Base-by-base conservation (phyloP, 2,888 invertebrate species). In the Acanthosepion esculentum region DNA sequence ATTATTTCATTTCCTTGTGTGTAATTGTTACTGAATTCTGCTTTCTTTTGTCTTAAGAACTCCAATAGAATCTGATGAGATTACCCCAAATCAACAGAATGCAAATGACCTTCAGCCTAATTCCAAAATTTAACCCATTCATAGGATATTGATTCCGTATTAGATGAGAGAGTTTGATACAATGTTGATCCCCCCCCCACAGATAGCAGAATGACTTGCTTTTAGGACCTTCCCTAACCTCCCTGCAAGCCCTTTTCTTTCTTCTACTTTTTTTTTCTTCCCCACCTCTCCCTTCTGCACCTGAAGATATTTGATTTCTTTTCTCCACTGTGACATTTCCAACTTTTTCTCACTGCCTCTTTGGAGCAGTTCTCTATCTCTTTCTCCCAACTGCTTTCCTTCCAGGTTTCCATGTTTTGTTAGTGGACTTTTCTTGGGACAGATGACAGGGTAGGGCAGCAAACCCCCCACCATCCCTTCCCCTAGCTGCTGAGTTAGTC, bases 381-480 rank as follows among this genome's bases (percentile, higher is more conserved):
- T 64, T 64, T 59, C 1, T 78, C 10, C 78, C 78, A 12, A 29
- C 8, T 78, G 78, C 78, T 78, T 78, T 23, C 26, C 64, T 64
- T 33, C 33, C n/a, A 78, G n/a, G n/a, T 33, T 78, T 78, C 23
- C 15, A n/a, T 26, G 23, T 59, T 59, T 78, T 78, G n/a, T 78
- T n/a, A 78, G 78, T 78, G 78, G n/a, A 78, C 15, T 78, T 78
- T 78, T 78, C 78, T 78, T 78, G 78, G 78, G 78, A 78, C 78
- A 78, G 78, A 78, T 78, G n/a, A 78, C 78, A 78, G 78, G n/a
- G n/a, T 78, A 78, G 78, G 78, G 78, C n/a, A 78, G n/a, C 78
- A n/a, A n/a, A 15, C n/a, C 33, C n/a, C n/a, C 78, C n/a, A 59
- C 59, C 20, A 78, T 78, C 78, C n/a, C n/a, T 33, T 78, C 33